phyloP scores from a whole-genome alignment of 2,113 vertebrate genomes.

The Chionomys nivalis region DNA sequence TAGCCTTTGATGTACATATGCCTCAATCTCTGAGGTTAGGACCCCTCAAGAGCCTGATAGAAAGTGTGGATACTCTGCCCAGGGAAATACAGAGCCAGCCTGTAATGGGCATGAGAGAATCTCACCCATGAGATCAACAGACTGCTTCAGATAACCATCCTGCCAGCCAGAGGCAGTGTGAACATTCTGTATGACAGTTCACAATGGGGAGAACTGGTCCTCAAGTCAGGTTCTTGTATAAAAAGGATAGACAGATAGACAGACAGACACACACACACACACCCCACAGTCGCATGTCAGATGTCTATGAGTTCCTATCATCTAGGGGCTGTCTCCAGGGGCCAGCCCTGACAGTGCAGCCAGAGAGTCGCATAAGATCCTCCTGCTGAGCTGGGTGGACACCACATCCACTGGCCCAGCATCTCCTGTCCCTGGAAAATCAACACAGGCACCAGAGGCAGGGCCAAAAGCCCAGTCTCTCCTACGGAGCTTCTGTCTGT shows the following conservation, averaged over 20 bases:
- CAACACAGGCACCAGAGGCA: not conserved
- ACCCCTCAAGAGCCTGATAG: not conserved
- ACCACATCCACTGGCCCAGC: constrained; percentile 61
- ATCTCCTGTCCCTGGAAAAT: constrained; percentile 13
- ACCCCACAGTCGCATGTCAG: not conserved
- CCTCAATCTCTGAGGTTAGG: not conserved
- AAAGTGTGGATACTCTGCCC: not conserved
- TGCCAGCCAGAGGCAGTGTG: fast-evolving
- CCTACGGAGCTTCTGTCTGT: not conserved
- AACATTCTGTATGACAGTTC: fast-evolving
- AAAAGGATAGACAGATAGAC: not conserved
- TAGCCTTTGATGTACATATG: too few species aligned
- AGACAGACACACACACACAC: not conserved
- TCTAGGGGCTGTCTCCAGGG: not conserved
- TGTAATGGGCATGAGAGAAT: not conserved
- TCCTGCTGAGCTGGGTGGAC: constrained; percentile 67
- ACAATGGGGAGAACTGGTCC: not conserved
- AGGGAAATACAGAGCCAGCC: not conserved
- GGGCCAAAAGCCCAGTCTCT: not conserved
- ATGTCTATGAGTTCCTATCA: not conserved
- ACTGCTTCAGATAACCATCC: not conserved
- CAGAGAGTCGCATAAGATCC: constrained; percentile 76
- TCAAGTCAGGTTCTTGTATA: not conserved
- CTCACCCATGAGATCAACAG: not conserved
- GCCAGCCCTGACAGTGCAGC: constrained; percentile 58